Base-by-base conservation (phyloP, 1,140 invertebrate genomes). In the Subanguina moxae region DNA sequence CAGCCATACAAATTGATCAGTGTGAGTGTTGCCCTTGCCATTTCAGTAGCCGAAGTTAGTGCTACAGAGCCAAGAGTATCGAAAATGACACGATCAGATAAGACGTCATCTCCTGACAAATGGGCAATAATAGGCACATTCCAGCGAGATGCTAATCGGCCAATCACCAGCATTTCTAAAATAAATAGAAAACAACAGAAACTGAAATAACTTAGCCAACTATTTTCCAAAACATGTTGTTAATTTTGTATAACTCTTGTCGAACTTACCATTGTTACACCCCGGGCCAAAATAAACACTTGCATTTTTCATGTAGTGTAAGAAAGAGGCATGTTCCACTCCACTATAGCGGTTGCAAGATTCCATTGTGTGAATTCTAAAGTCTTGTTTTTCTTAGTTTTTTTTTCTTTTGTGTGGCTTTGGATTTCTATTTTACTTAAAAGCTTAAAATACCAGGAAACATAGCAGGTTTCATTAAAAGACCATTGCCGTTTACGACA, bases 71-170 rank as follows among this genome's bases (percentile, higher is more conserved):
- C 80, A n/a, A 82, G 72, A n/a, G 80, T 81, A 21, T 80, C 75
- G 59, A 82, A 82, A n/a, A 82, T 67, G 21, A 57, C 28, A 23
- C 80, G 73, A 64, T 82, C 80, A 11, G 74, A 70, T 5, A 82
- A 77, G 7, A 69, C 75, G 61, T 82, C 80, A 56, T 82, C 80
- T 46, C 80, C 80, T 46, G 80, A 82, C 74, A 82, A 70, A 52
- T 82, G 80, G 13, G 80, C 80, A 56, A 82, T 82, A 48, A 82
- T 82, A 15, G 80, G 80, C 11, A 82, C 80, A 45, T 82, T 82
- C 80, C 80, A 82, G 7, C 78, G 67, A 3, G 80, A 77, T 8
- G 71, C 80, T 9, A 82, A 62, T 17, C 80, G 76, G 11, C 78
- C 80, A 64, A 82, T 82, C 0, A 82, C 78, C 7, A 80, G 70